Percentiles rank a stretch among this genome's conserved stretches.
Conservation (phyloP, 2,797 vertebrate species). For the Coilia nasus region DNA sequence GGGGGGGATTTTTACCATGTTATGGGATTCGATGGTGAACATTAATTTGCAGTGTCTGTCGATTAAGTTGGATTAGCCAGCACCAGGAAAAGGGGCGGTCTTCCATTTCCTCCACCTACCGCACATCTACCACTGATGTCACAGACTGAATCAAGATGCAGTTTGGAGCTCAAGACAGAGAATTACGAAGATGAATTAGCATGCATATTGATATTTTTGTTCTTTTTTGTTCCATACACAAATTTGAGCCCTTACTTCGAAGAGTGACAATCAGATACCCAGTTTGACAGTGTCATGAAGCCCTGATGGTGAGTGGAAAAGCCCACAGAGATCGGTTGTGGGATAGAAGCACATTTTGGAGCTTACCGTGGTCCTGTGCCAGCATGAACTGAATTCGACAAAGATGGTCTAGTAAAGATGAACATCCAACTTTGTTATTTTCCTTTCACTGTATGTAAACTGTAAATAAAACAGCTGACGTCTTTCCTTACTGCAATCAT, state of each 20-base stretch:
- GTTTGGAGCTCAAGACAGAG: background rate
- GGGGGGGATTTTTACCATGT: too few species aligned
- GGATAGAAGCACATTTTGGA: background rate
- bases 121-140: background rate
- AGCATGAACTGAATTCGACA: constrained; percentile 51
- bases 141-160: background rate
- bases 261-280: background rate
- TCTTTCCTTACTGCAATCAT: background rate
- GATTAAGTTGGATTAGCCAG: background rate
- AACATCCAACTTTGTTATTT: constrained; percentile 48
- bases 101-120: background rate
- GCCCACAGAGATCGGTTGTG: background rate
- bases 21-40: too few species aligned
- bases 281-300: background rate
- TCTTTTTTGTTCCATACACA: background rate
- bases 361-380: constrained; percentile 55
- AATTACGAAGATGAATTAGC: background rate
- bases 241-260: background rate
- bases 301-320: background rate
- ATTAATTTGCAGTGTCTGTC: background rate
- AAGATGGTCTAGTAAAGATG: constrained; percentile 57
- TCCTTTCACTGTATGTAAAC: background rate
- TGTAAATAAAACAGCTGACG: background rate
- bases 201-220: background rate
- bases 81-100: background rate